Evolutionary conservation across 2,888 invertebrate genomes (phyloP), one percentile per base, ranked within the genome.

Genomic region (Frankliniella intonsa): DNA sequence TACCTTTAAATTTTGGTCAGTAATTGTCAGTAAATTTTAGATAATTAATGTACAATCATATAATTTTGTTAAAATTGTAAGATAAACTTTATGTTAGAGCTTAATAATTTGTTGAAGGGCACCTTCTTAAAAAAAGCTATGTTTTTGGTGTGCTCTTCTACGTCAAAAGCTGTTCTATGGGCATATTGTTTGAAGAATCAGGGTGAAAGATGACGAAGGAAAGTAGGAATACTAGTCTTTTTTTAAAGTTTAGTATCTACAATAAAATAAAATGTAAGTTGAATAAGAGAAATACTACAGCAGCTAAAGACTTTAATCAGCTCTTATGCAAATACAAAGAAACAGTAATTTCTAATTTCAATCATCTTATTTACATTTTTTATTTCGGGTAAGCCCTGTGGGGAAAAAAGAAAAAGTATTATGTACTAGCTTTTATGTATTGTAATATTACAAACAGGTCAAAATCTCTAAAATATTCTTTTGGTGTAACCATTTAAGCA

Each of bases 381-480:
- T 55, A 55, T 55, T 55, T 55, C 17, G 11, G 14, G 19, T 55
- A 11, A 12, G 12, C 12, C 55, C 5, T 10, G 14, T 19, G 19
- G 11, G 0, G 2, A 55, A 11, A 19, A 55, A 14, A 14, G 5
- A 55, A 14, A 14, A 14, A 12, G 7, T 14, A 1, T 7, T 19
- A 55, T 14, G 11, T 19, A 55, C 1, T 19, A 55, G 19, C 55
- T 12, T 55, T 55, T 10, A 7, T 55, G 11, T 55, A 10, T 55
- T 55, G 55, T 10, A 55, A 55, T 87, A 83, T 82, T 82, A 84
- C 80, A 85, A 81, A 82, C 83, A 65, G 82, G 81, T 51, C 10
- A 79, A 10, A 51, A 27, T 25, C 14, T 80, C 14, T n/a, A 80
- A 81, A n/a, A 55, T 25, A 55, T 14, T 5, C 19, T 14, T 19